Base-by-base conservation (phyloP, 2,888 invertebrate species). In the Hermaeophaga mercurialis region DNA sequence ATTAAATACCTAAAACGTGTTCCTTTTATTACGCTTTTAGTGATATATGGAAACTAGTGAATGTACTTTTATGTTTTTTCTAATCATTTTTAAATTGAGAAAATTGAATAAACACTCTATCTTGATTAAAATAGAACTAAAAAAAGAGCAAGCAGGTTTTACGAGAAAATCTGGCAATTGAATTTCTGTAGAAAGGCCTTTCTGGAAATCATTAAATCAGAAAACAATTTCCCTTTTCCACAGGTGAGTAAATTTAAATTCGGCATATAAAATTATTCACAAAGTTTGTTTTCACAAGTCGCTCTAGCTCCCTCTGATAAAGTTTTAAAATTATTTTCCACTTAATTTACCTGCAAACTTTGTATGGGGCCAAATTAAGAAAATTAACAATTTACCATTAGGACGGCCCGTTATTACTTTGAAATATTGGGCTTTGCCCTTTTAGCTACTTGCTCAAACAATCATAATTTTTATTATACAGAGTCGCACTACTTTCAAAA, bases 281-380 rank as follows among this genome's bases (percentile, higher is more conserved):
- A 31, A 31, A 31, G 31, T 31, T 31, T 31, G 31, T 31, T 31
- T 31, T 28, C 3, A n/a, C n/a, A n/a, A n/a, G n/a, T n/a, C 22
- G 22, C 22, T 22, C 12, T 11, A 11, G 11, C 9, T 5, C 31
- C 11, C 6, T 31, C 31, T 31, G 12, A 31, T 31, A 31, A 31
- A 31, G 31, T 31, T 31, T n/a, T 31, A 39, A 39, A 39, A 39
- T 39, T n/a, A 39, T 39, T 39, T 39, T 39, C 19, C 39, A 19
- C n/a, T 39, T 8, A 22, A 22, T 39, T 39, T 2, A 39, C 19
- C 19, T 18, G 11, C 8, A 19, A 39, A 39, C 39, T 39, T 39
- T 11, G 22, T 9, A 39, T 19, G n/a, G 39, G 19, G 19, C 18
- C 18, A 19, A 39, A 39, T 39, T 19, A 39, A 19, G 5, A 39